phyloP scores from a whole-genome alignment of 1,140 invertebrate genomes.

The Prorops nasuta region DNA sequence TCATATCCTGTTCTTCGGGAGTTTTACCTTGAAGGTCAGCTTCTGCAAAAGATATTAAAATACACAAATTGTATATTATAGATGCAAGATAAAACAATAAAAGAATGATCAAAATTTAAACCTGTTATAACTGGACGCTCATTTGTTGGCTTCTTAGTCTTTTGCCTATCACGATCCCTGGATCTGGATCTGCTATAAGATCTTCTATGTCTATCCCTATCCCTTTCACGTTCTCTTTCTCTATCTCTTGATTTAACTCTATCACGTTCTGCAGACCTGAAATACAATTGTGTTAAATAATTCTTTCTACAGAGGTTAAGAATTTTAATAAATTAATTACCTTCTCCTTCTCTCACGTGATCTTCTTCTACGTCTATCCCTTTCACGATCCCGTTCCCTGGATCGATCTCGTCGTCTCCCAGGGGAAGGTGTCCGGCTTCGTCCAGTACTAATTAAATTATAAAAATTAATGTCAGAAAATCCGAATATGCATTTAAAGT shows the following conservation, averaged over 20 bases:
- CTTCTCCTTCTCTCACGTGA: constrained; percentile 57
- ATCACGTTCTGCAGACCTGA: constrained; percentile 46
- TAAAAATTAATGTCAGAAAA: too few relatives aligned
- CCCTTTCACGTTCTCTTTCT: constrained; percentile 52
- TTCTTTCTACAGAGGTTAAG: neutral
- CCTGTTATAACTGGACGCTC: constrained; percentile 63
- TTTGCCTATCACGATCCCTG: constrained; percentile 50
- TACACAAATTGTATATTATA: too few relatives aligned
- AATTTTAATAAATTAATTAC: constrained; percentile 23
- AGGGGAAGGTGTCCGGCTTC: constrained; percentile 52
- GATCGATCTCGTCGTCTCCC: constrained; percentile 56
- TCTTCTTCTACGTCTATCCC: constrained; percentile 57
- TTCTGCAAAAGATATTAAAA: constrained; percentile 56
- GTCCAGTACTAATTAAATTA: constrained; percentile 40
- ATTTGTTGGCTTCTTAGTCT: constrained; percentile 45
- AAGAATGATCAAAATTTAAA: constrained; percentile 28
- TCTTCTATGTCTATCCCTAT: constrained; percentile 54
- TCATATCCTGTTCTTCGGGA: constrained; percentile 94
- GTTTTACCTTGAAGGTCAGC: constrained; percentile 78
- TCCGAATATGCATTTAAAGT: too few relatives aligned
- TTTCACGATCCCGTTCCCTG: constrained; percentile 56
- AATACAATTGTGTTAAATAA: constrained; percentile 4
- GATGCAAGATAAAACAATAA: too few relatives aligned
- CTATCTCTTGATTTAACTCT: constrained; percentile 53
- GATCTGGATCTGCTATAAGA: constrained; percentile 58